Percentiles rank a stretch among this genome's conserved stretches.
Evolutionary conservation across 2,113 vertebrate species (phyloP).

Genomic region (Hystrix cristata): DNA sequence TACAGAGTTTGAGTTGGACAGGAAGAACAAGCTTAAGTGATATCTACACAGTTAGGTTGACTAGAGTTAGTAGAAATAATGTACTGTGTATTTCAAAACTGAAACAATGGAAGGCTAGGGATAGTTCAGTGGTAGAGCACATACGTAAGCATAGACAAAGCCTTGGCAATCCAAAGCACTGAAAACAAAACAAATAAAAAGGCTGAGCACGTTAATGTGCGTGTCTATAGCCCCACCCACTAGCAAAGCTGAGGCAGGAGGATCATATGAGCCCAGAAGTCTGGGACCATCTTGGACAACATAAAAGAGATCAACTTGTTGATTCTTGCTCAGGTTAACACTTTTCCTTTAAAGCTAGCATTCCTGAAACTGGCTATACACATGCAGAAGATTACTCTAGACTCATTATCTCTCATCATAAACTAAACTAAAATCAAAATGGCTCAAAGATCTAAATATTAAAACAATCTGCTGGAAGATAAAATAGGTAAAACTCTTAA

Average conservation of each 20-base stretch:
- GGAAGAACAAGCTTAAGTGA: neutral
- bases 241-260: neutral
- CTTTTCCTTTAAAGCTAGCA: slow-evolving; percentile 55
- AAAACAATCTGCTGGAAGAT: neutral
- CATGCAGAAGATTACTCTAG: neutral
- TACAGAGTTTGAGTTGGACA: neutral
- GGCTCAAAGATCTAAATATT: neutral
- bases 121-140: neutral
- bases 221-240: neutral
- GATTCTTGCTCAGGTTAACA: slow-evolving; percentile 1
- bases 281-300: neutral
- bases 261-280: neutral
- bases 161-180: neutral
- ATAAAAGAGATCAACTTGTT: neutral
- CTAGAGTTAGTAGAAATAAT: neutral
- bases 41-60: neutral
- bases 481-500: neutral
- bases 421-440: neutral
- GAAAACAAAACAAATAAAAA: neutral
- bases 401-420: neutral
- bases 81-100: neutral
- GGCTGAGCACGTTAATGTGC: neutral
- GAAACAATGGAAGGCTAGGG: neutral
- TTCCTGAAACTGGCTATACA: neutral
- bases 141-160: neutral